Percentiles rank a stretch among this genome's conserved stretches.
These are phyloP conservation scores for Protonibea diacanthus DNA, from an alignment of 2,797 vertebrate genomes.

Conservation along the genomic window DNA sequence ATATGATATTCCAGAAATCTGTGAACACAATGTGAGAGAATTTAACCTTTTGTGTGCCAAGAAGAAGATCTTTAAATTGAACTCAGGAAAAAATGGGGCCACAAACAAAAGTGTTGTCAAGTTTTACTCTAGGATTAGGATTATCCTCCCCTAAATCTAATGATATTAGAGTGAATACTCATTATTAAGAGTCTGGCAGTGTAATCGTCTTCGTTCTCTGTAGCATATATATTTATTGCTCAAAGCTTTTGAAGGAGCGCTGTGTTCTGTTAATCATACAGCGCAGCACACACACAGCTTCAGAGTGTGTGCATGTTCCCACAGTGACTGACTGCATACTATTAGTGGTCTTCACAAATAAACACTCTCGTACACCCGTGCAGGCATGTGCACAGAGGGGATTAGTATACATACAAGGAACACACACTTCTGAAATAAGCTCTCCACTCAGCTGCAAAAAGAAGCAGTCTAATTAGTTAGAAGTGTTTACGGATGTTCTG, in stretches of 20 bases:
- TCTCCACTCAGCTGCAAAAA: conserved; percentile 28
- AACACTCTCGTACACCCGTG: conserved; percentile 20
- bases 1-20: too few species aligned
- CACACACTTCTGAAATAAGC: conserved; percentile 15
- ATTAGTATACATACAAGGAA: conserved; percentile 37
- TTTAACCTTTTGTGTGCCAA: too few species aligned
- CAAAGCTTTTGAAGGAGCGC: neutral
- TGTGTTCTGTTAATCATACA: neutral
- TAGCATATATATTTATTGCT: conserved; percentile 6
- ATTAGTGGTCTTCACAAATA: conserved; percentile 23
- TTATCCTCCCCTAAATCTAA: too few species aligned
- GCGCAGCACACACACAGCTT: neutral
- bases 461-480: conserved; percentile 73
- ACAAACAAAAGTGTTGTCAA: too few species aligned
- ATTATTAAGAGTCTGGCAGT: neutral
- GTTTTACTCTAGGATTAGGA: too few species aligned
- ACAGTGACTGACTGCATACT: conserved; percentile 19
- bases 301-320: conserved; percentile 14
- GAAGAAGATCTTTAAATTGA: too few species aligned
- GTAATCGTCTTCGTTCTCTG: neutral
- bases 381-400: conserved; percentile 10
- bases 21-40: too few species aligned
- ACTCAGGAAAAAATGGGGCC: too few species aligned
- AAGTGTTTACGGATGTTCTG: conserved; percentile 61
- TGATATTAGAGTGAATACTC: neutral